Conservation (phyloP, 2,113 vertebrate species). For the Merops nubicus region DNA sequence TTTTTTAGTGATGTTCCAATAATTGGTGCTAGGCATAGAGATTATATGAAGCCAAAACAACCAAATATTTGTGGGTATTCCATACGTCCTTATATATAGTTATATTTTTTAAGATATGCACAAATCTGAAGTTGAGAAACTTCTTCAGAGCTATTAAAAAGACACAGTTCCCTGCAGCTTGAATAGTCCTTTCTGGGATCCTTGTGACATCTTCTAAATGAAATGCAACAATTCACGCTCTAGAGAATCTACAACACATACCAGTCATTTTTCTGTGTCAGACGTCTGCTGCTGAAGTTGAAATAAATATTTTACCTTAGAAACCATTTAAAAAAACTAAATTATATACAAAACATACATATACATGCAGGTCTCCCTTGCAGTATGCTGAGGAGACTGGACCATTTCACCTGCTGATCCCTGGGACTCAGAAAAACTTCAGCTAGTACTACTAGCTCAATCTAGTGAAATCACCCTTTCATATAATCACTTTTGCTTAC, state of each 20-base stretch:
- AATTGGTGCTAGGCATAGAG: neutral
- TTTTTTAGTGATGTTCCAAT: neutral
- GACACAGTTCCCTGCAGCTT: neutral
- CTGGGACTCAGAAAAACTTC: conserved; percentile 86
- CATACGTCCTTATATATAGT: neutral
- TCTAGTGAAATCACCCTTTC: neutral
- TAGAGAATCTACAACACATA: conserved; percentile 38
- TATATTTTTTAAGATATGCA: neutral
- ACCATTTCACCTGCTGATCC: conserved; percentile 96
- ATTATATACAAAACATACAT: neutral
- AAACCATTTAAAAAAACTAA: neutral
- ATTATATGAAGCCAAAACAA: neutral
- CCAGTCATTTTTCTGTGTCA: conserved; percentile 51
- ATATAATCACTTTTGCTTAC: neutral
- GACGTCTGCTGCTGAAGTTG: neutral
- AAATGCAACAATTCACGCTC: conserved; percentile 18
- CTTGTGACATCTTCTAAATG: conserved; percentile 16
- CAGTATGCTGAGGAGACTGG: neutral
- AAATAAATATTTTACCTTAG: conserved; percentile 19
- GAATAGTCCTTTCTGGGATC: neutral
- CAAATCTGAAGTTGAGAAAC: neutral
- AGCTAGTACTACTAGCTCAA: conserved; percentile 35
- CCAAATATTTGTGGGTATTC: neutral
- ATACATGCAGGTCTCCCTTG: neutral
- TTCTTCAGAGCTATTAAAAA: neutral